Evolutionary conservation across 2,888 invertebrate species (phyloP).

Genomic region (Hydriomena furcata): DNA sequence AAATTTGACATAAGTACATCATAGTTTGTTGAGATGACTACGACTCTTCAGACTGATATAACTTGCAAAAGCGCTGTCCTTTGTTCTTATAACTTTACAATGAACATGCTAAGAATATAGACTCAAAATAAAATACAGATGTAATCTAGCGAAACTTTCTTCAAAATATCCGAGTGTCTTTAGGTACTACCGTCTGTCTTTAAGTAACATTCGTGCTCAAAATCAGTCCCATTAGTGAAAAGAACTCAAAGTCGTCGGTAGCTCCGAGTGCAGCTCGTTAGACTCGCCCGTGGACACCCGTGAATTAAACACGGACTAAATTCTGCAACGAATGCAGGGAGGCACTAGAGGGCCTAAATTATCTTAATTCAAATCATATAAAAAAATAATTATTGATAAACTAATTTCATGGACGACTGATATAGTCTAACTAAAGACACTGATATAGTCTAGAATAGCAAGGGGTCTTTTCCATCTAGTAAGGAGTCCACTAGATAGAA

Average conservation of each 20-base stretch:
- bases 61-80: no score
- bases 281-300: slow-evolving; percentile 40
- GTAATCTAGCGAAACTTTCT: neutral
- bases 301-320: slow-evolving; percentile 56
- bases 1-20: no score
- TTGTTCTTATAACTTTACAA: neutral
- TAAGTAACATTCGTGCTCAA: slow-evolving; percentile 26
- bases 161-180: neutral
- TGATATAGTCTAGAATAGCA: no score
- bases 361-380: no score
- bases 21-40: no score
- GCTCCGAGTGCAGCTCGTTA: slow-evolving; percentile 43
- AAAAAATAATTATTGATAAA: no score
- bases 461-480: no score
- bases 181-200: slow-evolving; percentile 10
- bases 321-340: slow-evolving; percentile 15
- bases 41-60: no score
- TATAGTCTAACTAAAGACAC: no score
- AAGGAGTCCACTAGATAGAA: no score
- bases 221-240: slow-evolving; percentile 36
- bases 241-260: slow-evolving; percentile 31
- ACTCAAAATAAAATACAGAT: neutral
- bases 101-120: neutral
- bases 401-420: no score
- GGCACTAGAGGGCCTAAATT: neutral